phyloP scores from a whole-genome alignment of 2,113 vertebrate genomes.

The Amphiprion percula region DNA sequence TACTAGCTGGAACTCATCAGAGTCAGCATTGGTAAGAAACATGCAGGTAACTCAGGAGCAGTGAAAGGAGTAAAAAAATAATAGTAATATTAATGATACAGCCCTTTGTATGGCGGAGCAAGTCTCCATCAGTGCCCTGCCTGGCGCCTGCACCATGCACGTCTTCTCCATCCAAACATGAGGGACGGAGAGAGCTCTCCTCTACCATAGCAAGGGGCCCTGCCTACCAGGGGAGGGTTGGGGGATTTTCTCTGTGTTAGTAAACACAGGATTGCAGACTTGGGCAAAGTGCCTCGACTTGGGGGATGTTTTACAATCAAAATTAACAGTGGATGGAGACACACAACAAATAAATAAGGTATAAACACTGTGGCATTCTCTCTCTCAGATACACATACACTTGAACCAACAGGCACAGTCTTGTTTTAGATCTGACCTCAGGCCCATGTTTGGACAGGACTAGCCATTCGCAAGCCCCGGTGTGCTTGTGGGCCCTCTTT shows the following conservation, averaged over 20 bases:
- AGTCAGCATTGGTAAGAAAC: slow-evolving; percentile 84
- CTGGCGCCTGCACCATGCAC: slow-evolving; percentile 91
- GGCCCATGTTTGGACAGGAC: slow-evolving; percentile 84
- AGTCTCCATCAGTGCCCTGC: slow-evolving; percentile 90
- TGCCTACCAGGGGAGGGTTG: slow-evolving; percentile 47
- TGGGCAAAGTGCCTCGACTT: slow-evolving; percentile 84
- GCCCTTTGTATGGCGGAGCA: slow-evolving; percentile 87
- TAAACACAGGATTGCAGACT: slow-evolving; percentile 83
- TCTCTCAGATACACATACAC: slow-evolving; percentile 31
- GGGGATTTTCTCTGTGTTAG: slow-evolving; percentile 76
- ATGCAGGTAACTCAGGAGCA: slow-evolving; percentile 86
- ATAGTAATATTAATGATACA: slow-evolving; percentile 88
- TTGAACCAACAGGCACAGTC: slow-evolving; percentile 46
- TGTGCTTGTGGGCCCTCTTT: slow-evolving; percentile 84
- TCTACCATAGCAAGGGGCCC: slow-evolving; percentile 56
- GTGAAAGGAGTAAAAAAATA: slow-evolving; percentile 74
- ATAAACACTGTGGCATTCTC: slow-evolving; percentile 81
- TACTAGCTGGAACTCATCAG: slow-evolving; percentile 82
- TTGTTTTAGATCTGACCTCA: slow-evolving; percentile 60
- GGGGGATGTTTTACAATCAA: slow-evolving; percentile 76
- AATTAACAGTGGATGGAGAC: slow-evolving; percentile 75
- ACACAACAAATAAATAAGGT: slow-evolving; percentile 73
- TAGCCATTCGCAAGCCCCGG: slow-evolving; percentile 77
- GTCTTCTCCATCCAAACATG: slow-evolving; percentile 93
- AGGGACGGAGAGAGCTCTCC: slow-evolving; percentile 89